Base-by-base conservation (phyloP, 2,113 vertebrate genomes). In the Trogon melanurus region DNA sequence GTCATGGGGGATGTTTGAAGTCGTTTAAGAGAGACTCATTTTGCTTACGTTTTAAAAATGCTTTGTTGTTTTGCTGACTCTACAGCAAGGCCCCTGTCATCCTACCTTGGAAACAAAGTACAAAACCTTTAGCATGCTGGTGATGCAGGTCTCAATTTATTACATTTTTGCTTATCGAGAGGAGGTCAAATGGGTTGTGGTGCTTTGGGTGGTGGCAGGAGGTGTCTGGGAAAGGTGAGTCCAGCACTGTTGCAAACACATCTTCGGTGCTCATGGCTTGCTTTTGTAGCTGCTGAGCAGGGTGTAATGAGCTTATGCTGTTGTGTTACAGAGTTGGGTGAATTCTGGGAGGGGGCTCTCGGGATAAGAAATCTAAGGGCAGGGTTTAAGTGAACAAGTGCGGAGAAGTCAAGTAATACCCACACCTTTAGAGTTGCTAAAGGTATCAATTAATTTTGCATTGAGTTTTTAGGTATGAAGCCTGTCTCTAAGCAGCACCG, bases 221-320 rank as follows among this genome's bases (percentile, higher is more conserved):
- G 47, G 8, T 72, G 26, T 45, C n/a, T 73, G 67, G 41, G 60
- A 71, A 29, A 3, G 32, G 34, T 2, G 32, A 61, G 23, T 56
- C 36, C 1, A 0, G 29, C 0, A 3, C n/a, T 3, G 1, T 16
- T 47, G 53, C 56, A 32, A 16, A 48, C 16, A 53, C 10, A 45
- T n/a, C 20, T 27, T 1, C n/a, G 1, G 32, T 67, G 60, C 50
- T 58, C 1, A 0, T 8, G 13, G 51, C 83, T 60, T 54, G 29
- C 22, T 41, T 76, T 64, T 48, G 38, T 51, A 34, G 58, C 38
- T 73, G 6, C 57, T 9, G 7, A n/a, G 44, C 2, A 4, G 34
- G 11, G 3, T 67, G 54, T 9, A 16, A 25, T 44, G 76, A 36
- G 38, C 60, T 87, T 60, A 18, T 1, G 2, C n/a, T 7, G 26